Evolutionary conservation across 2,113 vertebrate species (phyloP).

Genomic region (Labeo catla): DNA sequence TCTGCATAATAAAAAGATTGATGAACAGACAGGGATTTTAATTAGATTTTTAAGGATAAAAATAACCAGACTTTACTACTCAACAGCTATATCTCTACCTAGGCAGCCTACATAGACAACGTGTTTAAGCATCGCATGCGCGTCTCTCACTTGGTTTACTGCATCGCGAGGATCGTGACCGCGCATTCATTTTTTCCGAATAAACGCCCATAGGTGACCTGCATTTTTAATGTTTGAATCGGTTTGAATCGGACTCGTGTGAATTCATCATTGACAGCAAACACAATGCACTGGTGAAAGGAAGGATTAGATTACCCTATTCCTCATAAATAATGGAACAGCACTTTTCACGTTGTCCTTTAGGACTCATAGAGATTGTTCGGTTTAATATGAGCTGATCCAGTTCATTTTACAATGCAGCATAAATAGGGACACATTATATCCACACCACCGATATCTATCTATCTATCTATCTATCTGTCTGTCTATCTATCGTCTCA

Average conservation of each 20-base stretch:
- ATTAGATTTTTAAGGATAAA: neutral
- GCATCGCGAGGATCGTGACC: neutral
- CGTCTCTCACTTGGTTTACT: neutral
- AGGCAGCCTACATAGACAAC: neutral
- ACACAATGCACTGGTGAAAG: slow-evolving; percentile 59
- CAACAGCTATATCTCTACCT: neutral
- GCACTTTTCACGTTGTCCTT: slow-evolving; percentile 65
- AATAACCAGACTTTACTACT: neutral
- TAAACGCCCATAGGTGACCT: neutral
- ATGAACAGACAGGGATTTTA: neutral
- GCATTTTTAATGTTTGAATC: slow-evolving; percentile 24
- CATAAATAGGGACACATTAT: neutral
- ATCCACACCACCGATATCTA: no score
- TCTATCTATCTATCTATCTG: neutral
- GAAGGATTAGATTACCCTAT: slow-evolving; percentile 66
- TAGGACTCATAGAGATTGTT: slow-evolving; percentile 32
- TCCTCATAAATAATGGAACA: slow-evolving; percentile 70
- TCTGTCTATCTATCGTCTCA: neutral
- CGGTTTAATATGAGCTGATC: neutral
- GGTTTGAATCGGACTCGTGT: slow-evolving; percentile 49
- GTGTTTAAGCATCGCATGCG: neutral
- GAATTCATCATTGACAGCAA: slow-evolving; percentile 65
- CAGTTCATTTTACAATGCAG: neutral
- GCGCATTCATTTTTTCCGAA: neutral
- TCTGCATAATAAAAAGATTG: neutral